Percentiles rank a stretch among this genome's conserved stretches.
Conservation (phyloP, 1,140 invertebrate species). For the Planococcus citri region DNA sequence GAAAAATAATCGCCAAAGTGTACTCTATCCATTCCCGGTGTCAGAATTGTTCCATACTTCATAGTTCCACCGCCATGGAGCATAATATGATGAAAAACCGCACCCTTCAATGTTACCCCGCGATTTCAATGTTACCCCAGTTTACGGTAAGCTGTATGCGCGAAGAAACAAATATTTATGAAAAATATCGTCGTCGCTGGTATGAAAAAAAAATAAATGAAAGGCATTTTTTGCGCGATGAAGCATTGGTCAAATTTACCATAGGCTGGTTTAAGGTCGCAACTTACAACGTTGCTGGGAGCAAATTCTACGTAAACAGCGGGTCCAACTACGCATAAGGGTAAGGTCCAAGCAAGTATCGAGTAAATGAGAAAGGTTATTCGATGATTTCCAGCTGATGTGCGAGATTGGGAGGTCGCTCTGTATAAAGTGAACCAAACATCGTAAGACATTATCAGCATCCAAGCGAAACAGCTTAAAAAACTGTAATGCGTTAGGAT, state of each 20-base stretch:
- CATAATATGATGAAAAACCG: too few species aligned
- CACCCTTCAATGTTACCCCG: too few species aligned
- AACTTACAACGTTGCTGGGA: slow-evolving; percentile 29
- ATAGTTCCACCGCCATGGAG: too few species aligned
- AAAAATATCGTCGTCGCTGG: slow-evolving; percentile 37
- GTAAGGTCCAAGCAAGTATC: slow-evolving; percentile 41
- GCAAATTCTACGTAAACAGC: slow-evolving; percentile 39
- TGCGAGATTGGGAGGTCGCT: slow-evolving; percentile 39
- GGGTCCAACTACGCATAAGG: slow-evolving; percentile 36
- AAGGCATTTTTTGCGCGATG: slow-evolving; percentile 36
- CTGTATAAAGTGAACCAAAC: slow-evolving; percentile 40
- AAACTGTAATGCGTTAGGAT: slow-evolving; percentile 40
- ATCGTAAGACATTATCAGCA: slow-evolving; percentile 46
- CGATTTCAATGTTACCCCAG: too few species aligned
- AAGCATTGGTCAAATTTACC: slow-evolving; percentile 40
- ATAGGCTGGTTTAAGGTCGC: slow-evolving; percentile 36
- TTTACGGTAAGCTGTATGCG: slow-evolving; percentile 38
- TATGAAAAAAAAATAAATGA: slow-evolving; percentile 42
- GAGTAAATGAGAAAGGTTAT: slow-evolving; percentile 40
- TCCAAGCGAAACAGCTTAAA: slow-evolving; percentile 46
- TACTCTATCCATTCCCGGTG: too few species aligned
- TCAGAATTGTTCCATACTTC: too few species aligned
- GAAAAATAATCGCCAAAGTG: too few species aligned
- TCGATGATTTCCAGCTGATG: slow-evolving; percentile 34
- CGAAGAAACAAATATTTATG: slow-evolving; percentile 42